phyloP scores from a whole-genome alignment of 1,140 invertebrate species.

The Cydia fagiglandana region DNA sequence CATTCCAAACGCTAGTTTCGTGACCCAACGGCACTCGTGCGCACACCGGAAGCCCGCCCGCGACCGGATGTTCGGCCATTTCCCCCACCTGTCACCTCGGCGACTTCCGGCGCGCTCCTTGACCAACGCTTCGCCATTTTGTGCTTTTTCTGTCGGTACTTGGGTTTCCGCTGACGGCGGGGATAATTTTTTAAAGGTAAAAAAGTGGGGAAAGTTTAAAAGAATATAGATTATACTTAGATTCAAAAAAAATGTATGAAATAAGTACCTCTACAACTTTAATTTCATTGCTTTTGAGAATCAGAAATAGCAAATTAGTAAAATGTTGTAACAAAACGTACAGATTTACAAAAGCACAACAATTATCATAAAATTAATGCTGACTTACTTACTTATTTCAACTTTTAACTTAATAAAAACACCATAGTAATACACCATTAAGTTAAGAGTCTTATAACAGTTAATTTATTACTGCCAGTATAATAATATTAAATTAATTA shows the following conservation, averaged over 20 bases:
- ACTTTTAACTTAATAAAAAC: not conserved
- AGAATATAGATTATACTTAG: not conserved
- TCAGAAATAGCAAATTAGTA: no score
- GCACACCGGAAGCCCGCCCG: slow-evolving; percentile 29
- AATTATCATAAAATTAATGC: not conserved
- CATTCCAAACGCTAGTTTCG: not conserved
- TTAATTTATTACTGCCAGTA: not conserved
- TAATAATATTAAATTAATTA: not conserved
- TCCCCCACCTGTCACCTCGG: slow-evolving; percentile 55
- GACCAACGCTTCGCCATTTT: slow-evolving; percentile 36
- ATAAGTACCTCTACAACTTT: no score
- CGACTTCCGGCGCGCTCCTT: slow-evolving; percentile 52
- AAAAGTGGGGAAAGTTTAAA: not conserved
- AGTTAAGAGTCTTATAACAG: not conserved
- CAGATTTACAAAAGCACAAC: no score
- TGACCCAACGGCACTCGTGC: slow-evolving; percentile 24
- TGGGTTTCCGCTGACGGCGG: not conserved
- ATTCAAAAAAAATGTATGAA: no score
- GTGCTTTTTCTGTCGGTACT: slow-evolving; percentile 25
- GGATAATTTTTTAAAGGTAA: not conserved
- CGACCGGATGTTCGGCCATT: slow-evolving; percentile 55
- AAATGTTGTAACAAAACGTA: no score
- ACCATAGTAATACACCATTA: not conserved
- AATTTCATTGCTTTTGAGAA: no score
- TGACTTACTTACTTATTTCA: not conserved